Conservation (phyloP, 2,888 invertebrate genomes). For the Synanthedon vespiformis region DNA sequence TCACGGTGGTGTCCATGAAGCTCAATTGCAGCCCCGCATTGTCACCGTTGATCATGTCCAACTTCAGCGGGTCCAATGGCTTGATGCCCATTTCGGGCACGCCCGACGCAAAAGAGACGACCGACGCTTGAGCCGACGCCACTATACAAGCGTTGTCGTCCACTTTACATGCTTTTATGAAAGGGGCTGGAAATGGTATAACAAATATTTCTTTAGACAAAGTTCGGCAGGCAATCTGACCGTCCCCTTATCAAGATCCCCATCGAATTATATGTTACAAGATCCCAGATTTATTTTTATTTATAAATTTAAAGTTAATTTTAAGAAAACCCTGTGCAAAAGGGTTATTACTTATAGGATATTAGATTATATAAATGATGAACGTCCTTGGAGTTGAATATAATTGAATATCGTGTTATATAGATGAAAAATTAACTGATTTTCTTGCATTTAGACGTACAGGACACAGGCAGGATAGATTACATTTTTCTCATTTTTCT, state of each 20-base stretch:
- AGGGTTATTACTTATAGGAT: no score
- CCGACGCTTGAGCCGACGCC: conserved; percentile 31
- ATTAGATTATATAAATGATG: no score
- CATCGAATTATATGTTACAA: no score
- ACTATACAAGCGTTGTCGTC: conserved; percentile 33
- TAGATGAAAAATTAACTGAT: no score
- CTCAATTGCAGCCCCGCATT: conserved; percentile 32
- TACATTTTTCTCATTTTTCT: no score
- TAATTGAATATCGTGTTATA: no score
- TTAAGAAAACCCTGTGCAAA: no score
- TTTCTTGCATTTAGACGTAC: no score
- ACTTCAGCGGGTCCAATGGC: conserved; percentile 39
- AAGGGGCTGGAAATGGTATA: conserved; percentile 33
- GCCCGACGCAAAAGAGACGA: conserved; percentile 35
- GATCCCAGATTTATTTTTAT: no score
- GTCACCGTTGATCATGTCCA: conserved; percentile 34
- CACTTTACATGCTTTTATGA: conserved; percentile 41
- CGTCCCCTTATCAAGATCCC: not conserved
- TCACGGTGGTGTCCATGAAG: conserved; percentile 36
- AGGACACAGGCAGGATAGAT: no score
- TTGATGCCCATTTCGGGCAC: conserved; percentile 37
- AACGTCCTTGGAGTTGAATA: no score
- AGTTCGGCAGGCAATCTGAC: not conserved
- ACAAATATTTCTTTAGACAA: not conserved
- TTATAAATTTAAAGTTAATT: no score